phyloP scores from a whole-genome alignment of 2,888 invertebrate genomes.

The Poecilobothrus nobilitatus region DNA sequence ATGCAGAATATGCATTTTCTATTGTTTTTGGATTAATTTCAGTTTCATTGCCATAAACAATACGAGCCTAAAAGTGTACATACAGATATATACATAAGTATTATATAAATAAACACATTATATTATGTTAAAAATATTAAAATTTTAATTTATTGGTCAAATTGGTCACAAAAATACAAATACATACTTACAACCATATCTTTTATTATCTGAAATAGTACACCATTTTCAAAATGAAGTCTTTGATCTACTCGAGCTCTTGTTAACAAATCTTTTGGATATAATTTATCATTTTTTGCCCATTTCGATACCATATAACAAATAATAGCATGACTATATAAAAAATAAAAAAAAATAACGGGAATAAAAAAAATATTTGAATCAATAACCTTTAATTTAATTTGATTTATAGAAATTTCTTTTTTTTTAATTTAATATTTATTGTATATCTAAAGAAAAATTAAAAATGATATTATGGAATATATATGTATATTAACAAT shows the following conservation, averaged over 20 bases:
- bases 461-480: background rate
- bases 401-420: background rate
- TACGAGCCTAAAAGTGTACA: constrained; percentile 31
- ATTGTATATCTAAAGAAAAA: background rate
- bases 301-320: constrained; percentile 49
- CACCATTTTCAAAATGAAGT: constrained; percentile 48
- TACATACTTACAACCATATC: constrained; percentile 43
- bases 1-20: constrained; percentile 33
- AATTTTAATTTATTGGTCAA: background rate
- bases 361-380: background rate
- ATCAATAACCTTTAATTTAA: background rate
- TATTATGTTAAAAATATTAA: background rate
- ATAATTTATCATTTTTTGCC: constrained; percentile 47
- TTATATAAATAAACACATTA: background rate
- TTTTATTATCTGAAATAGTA: constrained; percentile 45
- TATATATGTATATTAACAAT: no score
- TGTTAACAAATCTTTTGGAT: constrained; percentile 48
- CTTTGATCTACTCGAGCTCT: constrained; percentile 50
- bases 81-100: background rate
- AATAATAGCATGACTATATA: constrained; percentile 46
- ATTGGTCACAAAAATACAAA: background rate
- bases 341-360: no score
- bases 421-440: background rate
- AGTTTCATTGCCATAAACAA: constrained; percentile 34
- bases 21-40: constrained; percentile 32